A percentile compares a stretch with the other conserved stretches of the same genome.
Conservation (phyloP, 2,797 vertebrate species). For the Molossus molossus region DNA sequence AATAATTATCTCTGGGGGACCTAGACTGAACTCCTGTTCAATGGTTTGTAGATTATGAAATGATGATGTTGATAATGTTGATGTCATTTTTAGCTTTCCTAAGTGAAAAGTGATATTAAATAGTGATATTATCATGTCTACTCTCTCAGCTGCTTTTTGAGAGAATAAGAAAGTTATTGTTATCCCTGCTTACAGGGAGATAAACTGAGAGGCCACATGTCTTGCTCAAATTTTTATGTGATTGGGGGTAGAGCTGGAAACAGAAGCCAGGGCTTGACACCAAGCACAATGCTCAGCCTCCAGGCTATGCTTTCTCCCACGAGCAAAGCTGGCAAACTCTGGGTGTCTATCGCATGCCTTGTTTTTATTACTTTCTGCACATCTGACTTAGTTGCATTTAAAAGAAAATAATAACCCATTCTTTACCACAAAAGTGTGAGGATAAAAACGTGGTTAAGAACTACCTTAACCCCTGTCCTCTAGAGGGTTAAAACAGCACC, state of each 20-base stretch:
- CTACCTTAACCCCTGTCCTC: not conserved
- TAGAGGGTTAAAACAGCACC: not conserved
- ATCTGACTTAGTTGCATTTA: constrained; percentile 13
- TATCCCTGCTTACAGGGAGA: constrained; percentile 50
- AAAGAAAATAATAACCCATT: constrained; percentile 9
- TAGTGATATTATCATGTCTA: constrained; percentile 56
- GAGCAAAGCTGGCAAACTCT: constrained; percentile 1
- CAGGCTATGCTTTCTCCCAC: not conserved
- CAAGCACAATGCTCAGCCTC: not conserved
- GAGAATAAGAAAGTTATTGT: constrained; percentile 65
- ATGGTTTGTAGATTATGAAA: constrained; percentile 65
- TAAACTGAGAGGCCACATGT: constrained; percentile 13
- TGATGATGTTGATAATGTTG: constrained; percentile 68
- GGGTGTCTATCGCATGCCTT: not conserved
- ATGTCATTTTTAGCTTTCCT: constrained; percentile 77
- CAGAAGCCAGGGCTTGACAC: constrained; percentile 1
- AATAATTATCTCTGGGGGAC: constrained; percentile 72
- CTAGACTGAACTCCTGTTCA: constrained; percentile 59
- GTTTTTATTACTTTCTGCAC: constrained; percentile 44
- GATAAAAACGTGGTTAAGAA: constrained; percentile 28
- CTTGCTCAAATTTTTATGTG: constrained; percentile 40
- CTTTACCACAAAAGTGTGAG: not conserved
- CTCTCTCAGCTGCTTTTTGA: constrained; percentile 58
- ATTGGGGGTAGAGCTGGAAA: constrained; percentile 41
- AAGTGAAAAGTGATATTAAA: constrained; percentile 79